phyloP scores from a whole-genome alignment of 2,113 vertebrate genomes.

The Alethe castanea region DNA sequence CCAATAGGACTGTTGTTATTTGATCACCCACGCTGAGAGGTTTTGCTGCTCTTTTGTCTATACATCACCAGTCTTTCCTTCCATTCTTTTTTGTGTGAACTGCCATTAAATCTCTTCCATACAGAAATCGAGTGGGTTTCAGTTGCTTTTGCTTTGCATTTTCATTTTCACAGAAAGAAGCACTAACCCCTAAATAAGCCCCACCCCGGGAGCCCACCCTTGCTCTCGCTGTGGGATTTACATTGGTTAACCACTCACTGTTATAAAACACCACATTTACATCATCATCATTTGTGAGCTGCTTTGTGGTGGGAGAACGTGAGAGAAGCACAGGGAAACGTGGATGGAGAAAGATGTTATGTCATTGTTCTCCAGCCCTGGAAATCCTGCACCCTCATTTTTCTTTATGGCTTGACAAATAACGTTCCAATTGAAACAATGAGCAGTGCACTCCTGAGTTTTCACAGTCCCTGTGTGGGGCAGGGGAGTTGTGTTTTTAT shows the following conservation, averaged over 20 bases:
- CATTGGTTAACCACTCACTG: constrained; percentile 74
- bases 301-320: constrained; percentile 57
- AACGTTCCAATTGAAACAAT: fast-evolving
- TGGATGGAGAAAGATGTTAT: background rate
- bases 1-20: background rate
- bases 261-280: constrained; percentile 58
- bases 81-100: background rate
- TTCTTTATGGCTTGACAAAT: background rate
- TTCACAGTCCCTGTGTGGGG: background rate
- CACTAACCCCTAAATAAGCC: background rate
- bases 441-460: background rate
- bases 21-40: background rate
- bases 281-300: constrained; percentile 20
- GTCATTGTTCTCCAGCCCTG: background rate
- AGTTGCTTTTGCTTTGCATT: constrained; percentile 57
- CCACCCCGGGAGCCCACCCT: constrained; percentile 69
- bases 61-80: background rate
- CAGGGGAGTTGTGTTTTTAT: background rate
- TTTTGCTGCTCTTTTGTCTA: background rate
- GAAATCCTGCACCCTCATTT: background rate
- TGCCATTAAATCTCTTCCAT: constrained; percentile 14
- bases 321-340: constrained; percentile 7
- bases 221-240: constrained; percentile 69
- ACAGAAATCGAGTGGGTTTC: constrained; percentile 49
- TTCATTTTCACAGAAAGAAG: constrained; percentile 66